Percentiles rank a stretch among this genome's conserved stretches.
phyloP scores from a whole-genome alignment of 2,888 invertebrate genomes.

The Xiphydria camelus region DNA sequence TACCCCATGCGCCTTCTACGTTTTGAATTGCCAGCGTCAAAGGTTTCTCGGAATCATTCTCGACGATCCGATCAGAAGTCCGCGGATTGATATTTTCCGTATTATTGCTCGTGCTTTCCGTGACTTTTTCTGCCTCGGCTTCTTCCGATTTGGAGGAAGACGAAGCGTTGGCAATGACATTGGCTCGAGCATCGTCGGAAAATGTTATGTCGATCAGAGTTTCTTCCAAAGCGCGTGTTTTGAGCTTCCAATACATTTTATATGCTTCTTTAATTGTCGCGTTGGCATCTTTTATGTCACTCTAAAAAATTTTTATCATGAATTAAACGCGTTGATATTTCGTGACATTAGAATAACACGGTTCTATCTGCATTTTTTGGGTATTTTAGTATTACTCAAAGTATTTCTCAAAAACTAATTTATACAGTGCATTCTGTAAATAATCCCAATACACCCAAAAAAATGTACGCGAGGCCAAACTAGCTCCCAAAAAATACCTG shows the following conservation, averaged over 20 bases:
- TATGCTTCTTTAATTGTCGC: slow-evolving; percentile 76
- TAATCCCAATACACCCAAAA: too few relatives aligned
- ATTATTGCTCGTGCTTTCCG: slow-evolving; percentile 20
- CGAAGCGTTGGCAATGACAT: slow-evolving; percentile 25
- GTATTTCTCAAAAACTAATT: too few relatives aligned
- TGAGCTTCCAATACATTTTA: slow-evolving; percentile 79
- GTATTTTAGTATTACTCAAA: too few relatives aligned
- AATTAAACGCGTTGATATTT: too few relatives aligned
- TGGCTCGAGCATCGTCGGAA: slow-evolving; percentile 41
- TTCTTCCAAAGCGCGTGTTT: slow-evolving; percentile 74
- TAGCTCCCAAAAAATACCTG: too few relatives aligned
- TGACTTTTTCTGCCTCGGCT: slow-evolving; percentile 35
- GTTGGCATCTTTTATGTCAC: slow-evolving; percentile 80
- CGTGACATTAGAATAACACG: too few relatives aligned
- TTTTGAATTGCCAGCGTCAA: slow-evolving; percentile 27
- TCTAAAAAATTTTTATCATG: slow-evolving; percentile 56
- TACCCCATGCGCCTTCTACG: slow-evolving; percentile 58
- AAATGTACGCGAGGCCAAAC: too few relatives aligned
- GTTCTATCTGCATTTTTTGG: too few relatives aligned
- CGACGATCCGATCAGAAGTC: slow-evolving; percentile 1
- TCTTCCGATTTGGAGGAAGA: slow-evolving; percentile 4
- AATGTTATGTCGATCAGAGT: slow-evolving; percentile 65
- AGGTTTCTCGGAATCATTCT: slow-evolving; percentile 6
- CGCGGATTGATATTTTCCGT: slow-evolving; percentile 31
- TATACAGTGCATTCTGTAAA: too few relatives aligned